These are phyloP conservation scores for Acanthisitta chloris DNA, from an alignment of 2,113 vertebrate genomes.

Conservation along the genomic window DNA sequence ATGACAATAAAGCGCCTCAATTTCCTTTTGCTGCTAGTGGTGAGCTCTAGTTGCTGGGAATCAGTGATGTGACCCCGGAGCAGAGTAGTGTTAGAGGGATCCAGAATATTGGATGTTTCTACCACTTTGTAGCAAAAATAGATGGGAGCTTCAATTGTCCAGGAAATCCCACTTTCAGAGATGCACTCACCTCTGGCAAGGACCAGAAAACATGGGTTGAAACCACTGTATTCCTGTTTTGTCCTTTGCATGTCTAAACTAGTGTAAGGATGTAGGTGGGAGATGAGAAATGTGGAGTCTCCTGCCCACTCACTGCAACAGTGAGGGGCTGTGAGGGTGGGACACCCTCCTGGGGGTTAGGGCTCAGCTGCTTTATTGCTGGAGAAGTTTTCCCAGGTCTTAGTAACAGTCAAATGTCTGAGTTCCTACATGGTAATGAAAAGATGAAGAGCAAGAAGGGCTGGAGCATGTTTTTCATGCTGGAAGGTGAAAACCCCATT, in stretches of 20 bases:
- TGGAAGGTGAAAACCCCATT: background rate
- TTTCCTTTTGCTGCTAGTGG: constrained; percentile 50
- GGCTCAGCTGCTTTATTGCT: background rate
- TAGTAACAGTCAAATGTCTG: background rate
- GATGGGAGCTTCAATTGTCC: constrained; percentile 80
- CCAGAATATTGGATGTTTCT: constrained; percentile 74
- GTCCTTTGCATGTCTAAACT: background rate
- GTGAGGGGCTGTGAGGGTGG: background rate
- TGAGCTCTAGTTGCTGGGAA: constrained; percentile 60
- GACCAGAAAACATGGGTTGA: background rate
- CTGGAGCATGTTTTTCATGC: background rate
- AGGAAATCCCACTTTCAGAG: constrained; percentile 67
- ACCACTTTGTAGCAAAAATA: constrained; percentile 80
- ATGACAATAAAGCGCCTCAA: constrained; percentile 79
- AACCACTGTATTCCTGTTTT: background rate
- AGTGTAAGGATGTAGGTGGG: background rate
- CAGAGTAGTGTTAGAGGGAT: constrained; percentile 75
- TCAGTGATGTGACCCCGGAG: constrained; percentile 77
- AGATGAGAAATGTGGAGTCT: background rate
- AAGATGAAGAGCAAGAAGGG: background rate
- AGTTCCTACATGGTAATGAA: background rate
- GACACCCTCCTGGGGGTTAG: background rate
- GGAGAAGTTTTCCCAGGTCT: background rate
- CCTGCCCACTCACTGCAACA: background rate
- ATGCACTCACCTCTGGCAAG: constrained; percentile 70